These are phyloP conservation scores for Triplophysa bombifrons DNA, from an alignment of 2,797 vertebrate genomes.

Conservation along the genomic window DNA sequence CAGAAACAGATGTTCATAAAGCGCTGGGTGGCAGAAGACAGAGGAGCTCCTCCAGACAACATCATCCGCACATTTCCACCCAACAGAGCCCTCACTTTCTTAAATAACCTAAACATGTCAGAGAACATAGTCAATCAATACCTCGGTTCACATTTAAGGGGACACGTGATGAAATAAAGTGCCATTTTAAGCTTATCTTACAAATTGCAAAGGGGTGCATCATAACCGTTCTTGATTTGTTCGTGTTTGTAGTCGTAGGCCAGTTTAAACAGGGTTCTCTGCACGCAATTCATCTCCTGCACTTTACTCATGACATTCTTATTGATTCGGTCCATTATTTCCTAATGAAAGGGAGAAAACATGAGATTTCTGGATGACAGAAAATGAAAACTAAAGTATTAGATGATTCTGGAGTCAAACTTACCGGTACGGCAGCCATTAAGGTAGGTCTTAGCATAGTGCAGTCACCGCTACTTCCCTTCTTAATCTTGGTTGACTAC, in stretches of 20 bases:
- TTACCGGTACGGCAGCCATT: constrained; percentile 96
- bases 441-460: constrained; percentile 89
- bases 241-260: constrained; percentile 95
- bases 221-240: constrained; percentile 94
- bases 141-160: background rate
- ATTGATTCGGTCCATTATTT: constrained; percentile 99
- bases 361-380: background rate
- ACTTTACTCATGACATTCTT: constrained; percentile 99
- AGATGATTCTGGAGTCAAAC: constrained; percentile 22
- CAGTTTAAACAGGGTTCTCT: constrained; percentile 93
- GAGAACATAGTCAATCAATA: background rate
- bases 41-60: constrained; percentile 93
- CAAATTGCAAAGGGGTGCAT: constrained; percentile 95
- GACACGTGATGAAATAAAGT: background rate
- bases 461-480: constrained; percentile 94
- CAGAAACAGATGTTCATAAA: constrained; percentile 99
- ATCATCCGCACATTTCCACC: constrained; percentile 95
- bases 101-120: constrained; percentile 81
- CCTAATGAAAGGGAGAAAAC: constrained; percentile 71
- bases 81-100: constrained; percentile 90
- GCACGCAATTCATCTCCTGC: constrained; percentile 93
- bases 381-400: background rate
- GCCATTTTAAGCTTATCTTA: constrained; percentile 71
- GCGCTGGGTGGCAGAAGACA: constrained; percentile 90
- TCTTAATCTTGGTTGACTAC: constrained; percentile 98